Base-by-base conservation (phyloP, 2,797 vertebrate species). In the Rhabdophis nuchalis region DNA sequence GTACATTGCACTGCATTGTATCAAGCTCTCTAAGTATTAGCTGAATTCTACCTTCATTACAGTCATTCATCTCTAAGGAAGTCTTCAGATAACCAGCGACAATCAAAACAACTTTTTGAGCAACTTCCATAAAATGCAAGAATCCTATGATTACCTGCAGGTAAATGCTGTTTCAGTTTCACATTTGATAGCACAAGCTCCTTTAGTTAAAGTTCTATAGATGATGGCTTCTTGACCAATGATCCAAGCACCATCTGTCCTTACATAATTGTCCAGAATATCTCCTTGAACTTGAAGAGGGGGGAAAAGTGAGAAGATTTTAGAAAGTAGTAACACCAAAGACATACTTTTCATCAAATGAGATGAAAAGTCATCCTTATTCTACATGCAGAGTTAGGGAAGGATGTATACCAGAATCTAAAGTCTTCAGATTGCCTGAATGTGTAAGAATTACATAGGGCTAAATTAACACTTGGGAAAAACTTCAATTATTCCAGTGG, bases 211-310 rank as follows among this genome's bases (percentile, higher is more conserved):
- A 29, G 93, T 72, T 14, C 0, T 88, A 5, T 97, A 96, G 29
- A 50, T 18, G 64, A 95, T 86, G 86, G 90, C 96, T n/a, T 52
- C 91, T 77, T 53, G 0, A n/a, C 96, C 95, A 0, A 94, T 29
- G 64, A 98, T 94, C 23, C 97, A 98, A 77, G 98, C 98, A 64
- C 98, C 98, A 85, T 97, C 96, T 9, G 97, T 98, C 89, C 53
- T 97, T 46, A 97, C 96, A 72, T 98, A 98, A 72, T 1, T 54
- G 7, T 97, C 97, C 91, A 97, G 92, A 87, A 94, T 11, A 29
- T 87, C 90, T 90, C 96, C 97, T 89, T 93, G 94, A 53, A 94
- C 98, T 98, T 46, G 46, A 92, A 90, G 27, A 61, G 10, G 1
- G 4, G 46, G 89, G 87, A 8, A 58, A 1, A 36, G 86, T 53